Base-by-base conservation (phyloP, 1,140 invertebrate species). In the Diuraphis noxia region DNA sequence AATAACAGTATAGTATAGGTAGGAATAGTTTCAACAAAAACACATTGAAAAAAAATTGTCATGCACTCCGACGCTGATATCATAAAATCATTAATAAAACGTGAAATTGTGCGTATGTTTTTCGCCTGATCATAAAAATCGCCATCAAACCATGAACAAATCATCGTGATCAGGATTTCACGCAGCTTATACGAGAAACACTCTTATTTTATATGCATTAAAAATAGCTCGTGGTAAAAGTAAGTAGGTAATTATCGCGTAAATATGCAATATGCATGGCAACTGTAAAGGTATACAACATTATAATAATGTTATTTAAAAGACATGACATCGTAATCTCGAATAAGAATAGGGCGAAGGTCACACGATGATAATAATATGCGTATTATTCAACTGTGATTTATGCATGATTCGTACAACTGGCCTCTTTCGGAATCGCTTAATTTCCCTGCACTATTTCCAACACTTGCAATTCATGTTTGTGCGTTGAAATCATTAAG, bases 291-390 rank as follows among this genome's bases (percentile, higher is more conserved):
- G 34, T 25, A 72, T 72, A 21, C 34, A 79, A n/a, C 10, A 79
- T 36, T 34, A 79, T 79, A 79, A 21, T 79, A 79, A 79, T 79
- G 8, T 36, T 36, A 36, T 81, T 81, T 81, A 40, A 10, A 81
- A 88, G 21, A 56, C 52, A 63, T 72, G 38, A 72, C 38, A 88
- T 63, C 38, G 86, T 88, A 88, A 88, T 88, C n/a, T 88, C 72
- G 9, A 46, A 49, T 49, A 88, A 25, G 30, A 84, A 84, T 84
- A 63, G 30, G 56, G 87, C 41, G 56, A 88, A 88, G 56, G 87
- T 88, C 87, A 41, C 38, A 23, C 17, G n/a, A 84, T 36, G 30
- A 84, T n/a, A 63, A 63, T 72, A 72, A n/a, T 72, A 72, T 72
- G 56, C 41, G 30, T 43, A 84, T 43, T 43, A 30, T 43, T 43